Percentiles rank a stretch among this genome's conserved stretches.
phyloP scores from a whole-genome alignment of 2,113 vertebrate species.

The Amazona vittata region DNA sequence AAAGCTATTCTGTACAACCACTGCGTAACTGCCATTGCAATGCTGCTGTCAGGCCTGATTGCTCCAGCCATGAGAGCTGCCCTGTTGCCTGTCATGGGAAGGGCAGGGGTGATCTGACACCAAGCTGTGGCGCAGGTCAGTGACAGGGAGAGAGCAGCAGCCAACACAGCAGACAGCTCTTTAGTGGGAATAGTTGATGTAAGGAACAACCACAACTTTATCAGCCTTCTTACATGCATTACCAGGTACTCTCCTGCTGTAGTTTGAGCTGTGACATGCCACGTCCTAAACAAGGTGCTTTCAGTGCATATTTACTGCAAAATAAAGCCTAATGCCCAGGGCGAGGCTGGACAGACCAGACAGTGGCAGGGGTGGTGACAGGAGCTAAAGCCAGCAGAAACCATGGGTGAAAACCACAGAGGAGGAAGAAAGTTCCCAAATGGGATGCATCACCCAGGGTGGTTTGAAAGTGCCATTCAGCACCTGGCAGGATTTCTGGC shows the following conservation, averaged over 20 bases:
- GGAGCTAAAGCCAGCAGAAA: not conserved
- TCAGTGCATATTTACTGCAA: not conserved
- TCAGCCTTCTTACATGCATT: not conserved
- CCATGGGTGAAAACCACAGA: not conserved
- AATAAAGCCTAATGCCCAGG: not conserved
- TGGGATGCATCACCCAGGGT: not conserved
- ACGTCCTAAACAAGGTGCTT: not conserved
- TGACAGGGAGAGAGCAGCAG: not conserved
- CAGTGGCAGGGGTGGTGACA: not conserved
- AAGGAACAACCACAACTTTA: not conserved
- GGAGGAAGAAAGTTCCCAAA: not conserved
- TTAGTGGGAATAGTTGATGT: not conserved
- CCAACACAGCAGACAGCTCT: not conserved
- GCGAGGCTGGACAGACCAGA: not conserved
- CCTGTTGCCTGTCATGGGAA: not conserved
- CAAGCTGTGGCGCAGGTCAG: not conserved
- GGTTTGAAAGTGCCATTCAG: fast-evolving
- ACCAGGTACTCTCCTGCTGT: not conserved
- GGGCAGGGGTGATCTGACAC: not conserved
- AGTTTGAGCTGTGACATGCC: not conserved
- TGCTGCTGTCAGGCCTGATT: not conserved
- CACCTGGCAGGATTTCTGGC: not conserved
- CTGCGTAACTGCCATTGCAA: fast-evolving
- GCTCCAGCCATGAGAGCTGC: fast-evolving
- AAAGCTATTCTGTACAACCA: not conserved